These are phyloP conservation scores for Helleia helle DNA, from an alignment of 2,888 invertebrate genomes.

Conservation along the genomic window DNA sequence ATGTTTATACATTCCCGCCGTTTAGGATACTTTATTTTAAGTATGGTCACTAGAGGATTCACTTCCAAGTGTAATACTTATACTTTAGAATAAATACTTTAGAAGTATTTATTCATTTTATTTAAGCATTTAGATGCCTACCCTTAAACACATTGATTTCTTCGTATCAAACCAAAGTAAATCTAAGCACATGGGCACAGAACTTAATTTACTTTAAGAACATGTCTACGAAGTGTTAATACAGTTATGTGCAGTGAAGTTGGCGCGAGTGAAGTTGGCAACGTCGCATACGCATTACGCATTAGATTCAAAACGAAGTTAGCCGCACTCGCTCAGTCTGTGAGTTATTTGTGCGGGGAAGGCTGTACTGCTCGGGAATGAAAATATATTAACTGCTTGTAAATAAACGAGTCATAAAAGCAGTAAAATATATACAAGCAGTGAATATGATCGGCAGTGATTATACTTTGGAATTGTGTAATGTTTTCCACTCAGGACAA, in stretches of 20 bases:
- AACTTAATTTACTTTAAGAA: constrained; percentile 18
- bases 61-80: too few species aligned
- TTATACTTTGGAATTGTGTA: constrained; percentile 89
- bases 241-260: constrained; percentile 40
- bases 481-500: constrained; percentile 92
- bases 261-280: constrained; percentile 42
- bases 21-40: too few species aligned
- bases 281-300: constrained; percentile 36
- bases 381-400: constrained; percentile 25
- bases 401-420: constrained; percentile 21
- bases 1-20: too few species aligned
- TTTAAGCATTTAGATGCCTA: too few species aligned
- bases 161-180: constrained; percentile 6
- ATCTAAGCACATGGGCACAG: constrained; percentile 6
- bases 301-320: constrained; percentile 41
- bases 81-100: too few species aligned
- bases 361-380: constrained; percentile 19
- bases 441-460: constrained; percentile 84
- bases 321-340: constrained; percentile 39
- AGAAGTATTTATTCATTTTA: too few species aligned
- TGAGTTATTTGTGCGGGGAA: constrained; percentile 24
- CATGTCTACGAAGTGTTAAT: constrained; percentile 28
- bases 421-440: constrained; percentile 37
- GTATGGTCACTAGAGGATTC: too few species aligned
- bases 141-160: constrained; percentile 28